phyloP scores from a whole-genome alignment of 2,797 vertebrate genomes.

The Nannoperca obscura region DNA sequence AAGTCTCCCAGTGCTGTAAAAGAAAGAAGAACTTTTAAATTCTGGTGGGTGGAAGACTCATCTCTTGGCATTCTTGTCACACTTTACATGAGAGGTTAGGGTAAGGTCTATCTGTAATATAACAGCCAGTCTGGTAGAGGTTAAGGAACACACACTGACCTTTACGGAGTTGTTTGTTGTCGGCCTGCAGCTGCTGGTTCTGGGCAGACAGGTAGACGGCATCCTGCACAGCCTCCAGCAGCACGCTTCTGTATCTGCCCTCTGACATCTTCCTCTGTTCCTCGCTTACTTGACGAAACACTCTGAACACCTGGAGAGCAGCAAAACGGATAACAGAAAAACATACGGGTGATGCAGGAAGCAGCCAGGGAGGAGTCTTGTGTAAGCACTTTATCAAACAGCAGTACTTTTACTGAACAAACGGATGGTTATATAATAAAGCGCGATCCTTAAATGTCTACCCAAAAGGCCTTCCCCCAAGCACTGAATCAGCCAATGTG shows the following conservation, averaged over 20 bases:
- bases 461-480: background rate
- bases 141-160: conserved; percentile 41
- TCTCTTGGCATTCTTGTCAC: background rate
- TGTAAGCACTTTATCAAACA: background rate
- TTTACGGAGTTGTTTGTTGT: conserved; percentile 81
- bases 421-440: no score
- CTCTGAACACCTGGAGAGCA: conserved; percentile 85
- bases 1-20: conserved; percentile 78
- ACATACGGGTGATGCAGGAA: background rate
- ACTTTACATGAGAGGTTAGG: background rate
- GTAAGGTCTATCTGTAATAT: background rate
- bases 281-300: conserved; percentile 85
- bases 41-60: background rate
- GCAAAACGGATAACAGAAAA: background rate
- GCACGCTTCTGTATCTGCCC: conserved; percentile 78
- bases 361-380: background rate
- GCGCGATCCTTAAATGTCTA: background rate
- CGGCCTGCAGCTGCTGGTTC: conserved; percentile 85
- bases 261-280: conserved; percentile 84
- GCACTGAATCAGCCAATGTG: background rate
- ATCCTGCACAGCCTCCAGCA: conserved; percentile 87
- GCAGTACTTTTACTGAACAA: background rate
- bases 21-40: background rate
- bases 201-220: conserved; percentile 81
- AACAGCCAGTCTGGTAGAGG: background rate